A percentile compares a stretch with the other conserved stretches of the same genome.
Evolutionary conservation across 2,888 invertebrate species (phyloP).

Genomic region (Drosophila phalerata): DNA sequence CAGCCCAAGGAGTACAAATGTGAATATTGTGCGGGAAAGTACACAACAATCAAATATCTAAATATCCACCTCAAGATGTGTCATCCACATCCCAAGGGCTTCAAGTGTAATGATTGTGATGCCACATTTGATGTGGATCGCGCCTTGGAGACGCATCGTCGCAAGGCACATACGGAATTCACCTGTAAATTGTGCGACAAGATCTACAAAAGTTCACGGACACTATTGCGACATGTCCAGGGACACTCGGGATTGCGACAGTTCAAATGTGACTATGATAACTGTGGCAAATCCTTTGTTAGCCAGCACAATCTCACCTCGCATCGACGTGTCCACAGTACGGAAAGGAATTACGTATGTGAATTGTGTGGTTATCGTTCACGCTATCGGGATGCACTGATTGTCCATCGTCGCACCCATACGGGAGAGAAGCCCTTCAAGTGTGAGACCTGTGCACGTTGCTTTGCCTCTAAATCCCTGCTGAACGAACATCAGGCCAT

Average conservation of each 20-base stretch:
- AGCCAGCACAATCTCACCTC: slow-evolving; percentile 69
- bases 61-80: slow-evolving; percentile 65
- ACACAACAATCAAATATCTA: slow-evolving; percentile 64
- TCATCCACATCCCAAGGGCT: slow-evolving; percentile 70
- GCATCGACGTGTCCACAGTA: slow-evolving; percentile 74
- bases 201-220: slow-evolving; percentile 70
- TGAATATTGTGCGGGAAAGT: slow-evolving; percentile 55
- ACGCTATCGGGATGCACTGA: slow-evolving; percentile 71
- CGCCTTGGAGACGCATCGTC: slow-evolving; percentile 59
- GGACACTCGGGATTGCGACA: slow-evolving; percentile 69
- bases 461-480: slow-evolving; percentile 75
- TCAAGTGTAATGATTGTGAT: slow-evolving; percentile 66
- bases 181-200: slow-evolving; percentile 68
- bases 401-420: slow-evolving; percentile 77
- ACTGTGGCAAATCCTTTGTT: slow-evolving; percentile 78
- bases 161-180: slow-evolving; percentile 67
- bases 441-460: slow-evolving; percentile 71
- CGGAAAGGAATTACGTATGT: slow-evolving; percentile 77
- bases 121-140: slow-evolving; percentile 65
- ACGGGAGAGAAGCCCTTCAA: slow-evolving; percentile 81
- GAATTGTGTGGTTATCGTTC: slow-evolving; percentile 80
- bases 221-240: slow-evolving; percentile 68
- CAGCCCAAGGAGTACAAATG: slow-evolving; percentile 55
- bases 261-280: slow-evolving; percentile 69
- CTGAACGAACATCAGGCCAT: slow-evolving; percentile 80